phyloP scores from a whole-genome alignment of 1,140 invertebrate genomes.

The Zaprionus ghesquierei region DNA sequence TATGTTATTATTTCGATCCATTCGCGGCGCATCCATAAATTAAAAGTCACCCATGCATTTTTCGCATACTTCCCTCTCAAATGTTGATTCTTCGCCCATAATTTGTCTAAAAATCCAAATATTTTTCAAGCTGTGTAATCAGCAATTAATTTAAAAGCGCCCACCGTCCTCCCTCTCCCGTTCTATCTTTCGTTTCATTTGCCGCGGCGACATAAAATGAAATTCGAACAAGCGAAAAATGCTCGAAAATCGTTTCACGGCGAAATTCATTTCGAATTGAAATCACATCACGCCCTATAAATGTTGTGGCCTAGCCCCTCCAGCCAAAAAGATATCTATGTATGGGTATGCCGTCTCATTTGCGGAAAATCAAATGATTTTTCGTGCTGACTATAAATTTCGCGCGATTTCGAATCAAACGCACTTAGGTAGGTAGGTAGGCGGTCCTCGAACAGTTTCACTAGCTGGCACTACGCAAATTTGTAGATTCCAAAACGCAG shows the following conservation, averaged over 20 bases:
- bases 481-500: slow-evolving; percentile 47
- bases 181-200: background rate
- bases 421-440: slow-evolving; percentile 27
- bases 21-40: slow-evolving; percentile 15
- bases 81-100: slow-evolving; percentile 33
- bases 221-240: slow-evolving; percentile 30
- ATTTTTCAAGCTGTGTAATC: slow-evolving; percentile 46
- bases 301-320: slow-evolving; percentile 30
- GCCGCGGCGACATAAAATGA: slow-evolving; percentile 46
- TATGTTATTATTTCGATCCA: slow-evolving; percentile 4
- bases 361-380: slow-evolving; percentile 59
- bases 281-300: slow-evolving; percentile 69
- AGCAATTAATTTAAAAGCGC: slow-evolving; percentile 28
- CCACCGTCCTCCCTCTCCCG: background rate
- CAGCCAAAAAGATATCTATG: background rate
- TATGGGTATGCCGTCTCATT: slow-evolving; percentile 36
- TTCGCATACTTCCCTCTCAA: slow-evolving; percentile 29
- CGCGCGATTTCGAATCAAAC: slow-evolving; percentile 7
- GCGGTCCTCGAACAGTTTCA: slow-evolving; percentile 15
- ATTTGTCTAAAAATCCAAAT: slow-evolving; percentile 55
- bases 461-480: slow-evolving; percentile 47
- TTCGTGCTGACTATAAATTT: slow-evolving; percentile 42
- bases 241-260: slow-evolving; percentile 38
- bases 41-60: slow-evolving; percentile 28
- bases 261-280: slow-evolving; percentile 24